A percentile compares a stretch with the other conserved stretches of the same genome.
Evolutionary conservation across 2,888 invertebrate species (phyloP).

Genomic region (Masnerella sp.): DNA sequence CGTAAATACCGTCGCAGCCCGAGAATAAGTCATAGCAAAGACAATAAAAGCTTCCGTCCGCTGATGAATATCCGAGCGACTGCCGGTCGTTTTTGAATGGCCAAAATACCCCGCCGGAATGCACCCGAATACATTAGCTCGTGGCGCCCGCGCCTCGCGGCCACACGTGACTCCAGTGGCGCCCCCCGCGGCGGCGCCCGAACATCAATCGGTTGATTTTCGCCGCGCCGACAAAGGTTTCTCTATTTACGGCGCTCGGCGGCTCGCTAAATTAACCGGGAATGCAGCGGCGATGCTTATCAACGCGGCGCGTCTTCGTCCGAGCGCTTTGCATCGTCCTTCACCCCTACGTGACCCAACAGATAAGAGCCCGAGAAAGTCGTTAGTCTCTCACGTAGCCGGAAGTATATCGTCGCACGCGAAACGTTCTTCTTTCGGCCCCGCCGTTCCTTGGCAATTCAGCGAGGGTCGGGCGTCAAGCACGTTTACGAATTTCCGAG

Average conservation of each 20-base stretch:
- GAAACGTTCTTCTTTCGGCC: slow-evolving; percentile 60
- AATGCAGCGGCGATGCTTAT: slow-evolving; percentile 71
- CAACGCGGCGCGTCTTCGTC: slow-evolving; percentile 60
- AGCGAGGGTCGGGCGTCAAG: slow-evolving; percentile 65
- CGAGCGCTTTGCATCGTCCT: slow-evolving; percentile 63
- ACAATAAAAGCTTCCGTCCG: too few species aligned
- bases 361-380: slow-evolving; percentile 75
- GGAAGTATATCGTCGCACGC: slow-evolving; percentile 75
- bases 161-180: too few species aligned
- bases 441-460: slow-evolving; percentile 63
- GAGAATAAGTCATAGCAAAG: too few species aligned
- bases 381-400: slow-evolving; percentile 73
- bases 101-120: too few species aligned
- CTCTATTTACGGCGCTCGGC: slow-evolving; percentile 74
- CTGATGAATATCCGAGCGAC: too few species aligned
- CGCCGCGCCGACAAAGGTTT: slow-evolving; percentile 59
- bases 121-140: too few species aligned
- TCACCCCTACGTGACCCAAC: slow-evolving; percentile 60
- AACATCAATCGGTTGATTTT: slow-evolving; percentile 54
- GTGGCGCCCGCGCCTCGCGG: too few species aligned
- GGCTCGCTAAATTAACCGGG: slow-evolving; percentile 73
- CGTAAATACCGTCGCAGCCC: too few species aligned
- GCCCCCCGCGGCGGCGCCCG: too few species aligned
- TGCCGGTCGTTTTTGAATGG: too few species aligned
- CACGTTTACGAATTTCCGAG: slow-evolving; percentile 62